Evolutionary conservation across 2,113 vertebrate species (phyloP), one percentile per base, ranked within the genome.

Genomic region (Ciconia stormi): DNA sequence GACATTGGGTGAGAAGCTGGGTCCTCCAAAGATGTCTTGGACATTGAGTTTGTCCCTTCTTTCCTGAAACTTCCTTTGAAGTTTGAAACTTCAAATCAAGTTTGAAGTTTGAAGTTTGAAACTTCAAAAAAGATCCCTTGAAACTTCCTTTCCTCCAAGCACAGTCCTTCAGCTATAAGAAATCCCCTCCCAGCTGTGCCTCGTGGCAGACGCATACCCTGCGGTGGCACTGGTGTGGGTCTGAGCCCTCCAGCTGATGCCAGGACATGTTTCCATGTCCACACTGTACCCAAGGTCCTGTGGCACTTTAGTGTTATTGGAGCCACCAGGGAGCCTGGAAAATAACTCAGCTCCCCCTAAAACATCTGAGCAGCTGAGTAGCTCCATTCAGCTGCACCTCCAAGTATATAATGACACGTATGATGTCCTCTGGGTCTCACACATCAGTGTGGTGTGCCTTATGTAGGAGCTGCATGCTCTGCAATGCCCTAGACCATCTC

Each of bases 151-250:
- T 86, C 25, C 20, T 71, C 13, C 42, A 23, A 71, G 22, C 15
- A 44, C 30, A 53, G 22, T 7, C 10, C 13, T 80, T 83, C 40
- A 36, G 3, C 32, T 44, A 29, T n/a, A 56, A 80, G n/a, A 55
- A 85, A n/a, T 20, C 15, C 26, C 4, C 8, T 72, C 30, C 34
- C 22, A 69, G 12, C 9, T 34, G 5, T 83, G 42, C 6, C 30
- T 40, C 11, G 26, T 40, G 23, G n/a, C 14, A 65, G 29, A 40
- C 1, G 1, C 22, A 7, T 67, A 22, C 18, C 30, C 18, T 49
- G 26, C 2, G 4, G 25, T 1, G 0, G 21, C 47, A 42, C 29
- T 65, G 23, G 3, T 44, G 49, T 34, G 36, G 9, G 27, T 87
- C 30, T 14, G 7, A 88, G 38, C 18, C 16, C 25, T 90, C 30